These are phyloP conservation scores for Drosophila austrosaltans DNA, from an alignment of 2,888 invertebrate genomes.

Conservation along the genomic window DNA sequence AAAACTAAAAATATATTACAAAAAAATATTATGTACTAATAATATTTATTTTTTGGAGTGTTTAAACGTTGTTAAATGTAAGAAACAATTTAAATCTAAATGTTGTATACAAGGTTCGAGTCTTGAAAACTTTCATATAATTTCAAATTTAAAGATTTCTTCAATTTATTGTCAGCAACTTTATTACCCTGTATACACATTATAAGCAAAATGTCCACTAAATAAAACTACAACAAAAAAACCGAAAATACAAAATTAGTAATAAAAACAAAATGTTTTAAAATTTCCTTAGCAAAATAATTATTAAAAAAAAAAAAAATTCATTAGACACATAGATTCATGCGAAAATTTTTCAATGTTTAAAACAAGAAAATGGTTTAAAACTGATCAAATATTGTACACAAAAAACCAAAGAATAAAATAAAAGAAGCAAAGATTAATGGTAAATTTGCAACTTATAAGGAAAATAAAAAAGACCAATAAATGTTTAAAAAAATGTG, in stretches of 20 bases:
- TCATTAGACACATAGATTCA: constrained; percentile 43
- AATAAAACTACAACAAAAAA: constrained; percentile 39
- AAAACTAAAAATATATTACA: constrained; percentile 24
- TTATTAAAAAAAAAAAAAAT: constrained; percentile 4
- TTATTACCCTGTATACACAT: constrained; percentile 45
- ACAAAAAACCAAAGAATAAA: constrained; percentile 21
- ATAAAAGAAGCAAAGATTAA: constrained; percentile 28
- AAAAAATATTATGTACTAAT: constrained; percentile 56
- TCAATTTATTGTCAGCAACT: constrained; percentile 26
- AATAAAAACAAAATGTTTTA: constrained; percentile 37
- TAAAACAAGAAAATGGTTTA: constrained; percentile 59
- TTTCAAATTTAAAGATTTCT: constrained; percentile 11
- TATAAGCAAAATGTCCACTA: constrained; percentile 48
- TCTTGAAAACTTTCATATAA: constrained; percentile 8
- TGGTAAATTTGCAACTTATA: constrained; percentile 53
- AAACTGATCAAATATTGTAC: constrained; percentile 58
- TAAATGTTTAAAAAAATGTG: constrained; percentile 59
- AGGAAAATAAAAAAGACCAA: constrained; percentile 68
- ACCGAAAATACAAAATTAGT: neutral
- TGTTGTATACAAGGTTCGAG: constrained; percentile 43
- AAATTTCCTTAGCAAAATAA: constrained; percentile 53
- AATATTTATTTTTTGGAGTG: constrained; percentile 80
- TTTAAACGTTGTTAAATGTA: constrained; percentile 78
- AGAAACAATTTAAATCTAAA: constrained; percentile 41
- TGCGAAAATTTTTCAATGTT: constrained; percentile 53